phyloP scores from a whole-genome alignment of 2,888 invertebrate species.

The Sisyra nigra region DNA sequence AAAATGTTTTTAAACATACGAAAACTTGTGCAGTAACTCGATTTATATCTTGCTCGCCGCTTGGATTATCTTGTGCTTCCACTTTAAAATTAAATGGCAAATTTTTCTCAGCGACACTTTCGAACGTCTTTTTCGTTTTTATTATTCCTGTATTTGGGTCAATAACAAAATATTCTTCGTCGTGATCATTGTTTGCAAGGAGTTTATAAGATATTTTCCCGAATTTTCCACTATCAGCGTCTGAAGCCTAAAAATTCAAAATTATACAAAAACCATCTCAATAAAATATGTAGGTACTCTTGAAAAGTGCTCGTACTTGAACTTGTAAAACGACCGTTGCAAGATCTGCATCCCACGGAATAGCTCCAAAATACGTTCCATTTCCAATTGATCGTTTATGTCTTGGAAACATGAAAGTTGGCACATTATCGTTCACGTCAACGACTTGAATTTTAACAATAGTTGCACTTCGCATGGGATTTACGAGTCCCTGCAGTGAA shows the following conservation, averaged over 20 bases:
- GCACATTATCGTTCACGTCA: constrained; percentile 82
- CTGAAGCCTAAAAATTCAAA: constrained; percentile 45
- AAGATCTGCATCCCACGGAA: constrained; percentile 55
- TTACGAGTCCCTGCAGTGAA: constrained; percentile 66
- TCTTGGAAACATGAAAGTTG: constrained; percentile 60
- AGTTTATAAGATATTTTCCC: constrained; percentile 59
- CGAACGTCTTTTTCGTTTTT: constrained; percentile 56
- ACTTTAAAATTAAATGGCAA: constrained; percentile 62
- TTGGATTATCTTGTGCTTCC: constrained; percentile 59
- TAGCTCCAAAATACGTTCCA: constrained; percentile 64
- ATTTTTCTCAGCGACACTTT: constrained; percentile 39
- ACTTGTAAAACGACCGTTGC: constrained; percentile 66
- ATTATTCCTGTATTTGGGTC: constrained; percentile 61
- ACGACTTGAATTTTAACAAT: constrained; percentile 64
- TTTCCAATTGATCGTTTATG: constrained; percentile 36
- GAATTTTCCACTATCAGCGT: constrained; percentile 70
- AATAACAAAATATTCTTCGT: constrained; percentile 51
- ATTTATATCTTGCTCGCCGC: constrained; percentile 41
- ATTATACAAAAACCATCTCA: constrained; percentile 4
- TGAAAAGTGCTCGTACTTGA: constrained; percentile 30
- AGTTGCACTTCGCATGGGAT: constrained; percentile 56
- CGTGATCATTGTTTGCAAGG: constrained; percentile 20
- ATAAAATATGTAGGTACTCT: background rate
- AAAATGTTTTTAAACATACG: constrained; percentile 28
- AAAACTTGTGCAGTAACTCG: constrained; percentile 46